Base-by-base conservation (phyloP, 1,140 invertebrate species). In the Pemphigus obesinymphae region DNA sequence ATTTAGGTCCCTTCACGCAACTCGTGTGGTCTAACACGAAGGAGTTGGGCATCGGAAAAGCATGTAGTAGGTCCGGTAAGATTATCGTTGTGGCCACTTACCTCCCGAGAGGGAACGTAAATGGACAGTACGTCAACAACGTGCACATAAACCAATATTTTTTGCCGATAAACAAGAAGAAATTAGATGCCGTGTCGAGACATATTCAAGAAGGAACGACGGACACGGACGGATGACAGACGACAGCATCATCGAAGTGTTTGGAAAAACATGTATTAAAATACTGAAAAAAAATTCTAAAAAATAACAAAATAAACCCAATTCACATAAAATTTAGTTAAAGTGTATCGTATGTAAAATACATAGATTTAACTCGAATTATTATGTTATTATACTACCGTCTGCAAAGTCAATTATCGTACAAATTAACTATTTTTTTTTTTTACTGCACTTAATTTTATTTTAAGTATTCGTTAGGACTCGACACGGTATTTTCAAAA, bases 1-100 rank as follows among this genome's bases (percentile, higher is more conserved):
- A 82, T 83, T 63, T 86, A 94, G 94, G 94, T 84, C 94, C 97
- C 86, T 97, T 97, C 87, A 96, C 95, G 0, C 95, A 97, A 88
- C 89, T 97, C 85, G 92, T 97, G 20, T 97, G 96, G 96, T 91
- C 91, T 40, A 90, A 88, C 8, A 93, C 92, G 10, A 90, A 90
- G 61, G 90, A 92, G 85, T 91, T 96, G 85, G 96, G 96, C 1
- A 90, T 96, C 5, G 95, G 94, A 20, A 93, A 93, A 86, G 94
- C 94, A 0, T 89, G 91, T 63, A 92, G 91, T 31, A 88, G 92
- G 8, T 91, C 91, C 13, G 94, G 94, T 15, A 93, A 93, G 85
- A 89, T 92, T 8, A 90, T 93, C 78, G 93, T 95, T 0, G 94
- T 96, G 0, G 94, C 93, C 2, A 93, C 93, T 86, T 96, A 96